Base-by-base conservation (phyloP, 2,888 invertebrate species). In the Dione vanillae region DNA sequence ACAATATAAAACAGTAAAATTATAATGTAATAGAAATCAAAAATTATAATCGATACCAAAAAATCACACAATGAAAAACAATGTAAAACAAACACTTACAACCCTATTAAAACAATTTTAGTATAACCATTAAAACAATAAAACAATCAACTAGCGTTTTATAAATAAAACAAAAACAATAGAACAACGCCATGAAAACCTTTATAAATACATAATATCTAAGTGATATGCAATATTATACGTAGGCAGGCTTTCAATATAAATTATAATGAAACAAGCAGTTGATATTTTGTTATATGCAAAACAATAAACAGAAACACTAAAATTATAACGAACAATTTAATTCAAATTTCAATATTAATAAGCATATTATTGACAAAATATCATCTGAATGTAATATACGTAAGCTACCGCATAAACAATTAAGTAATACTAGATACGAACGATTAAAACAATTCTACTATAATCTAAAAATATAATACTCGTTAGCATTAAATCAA, bases 191-290 rank as follows among this genome's bases (percentile, higher is more conserved):
- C 49, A 71, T 73, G 69, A 66, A 69, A 69, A 70, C 54, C 41
- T 70, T 69, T 58, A 82, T 78, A 82, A 80, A 80, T 83, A 78
- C 79, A 85, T 83, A 84, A 85, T 85, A 80, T 83, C 88, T 90
- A 90, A 88, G 84, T 92, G 92, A 92, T 92, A 92, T 92, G 92
- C 92, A 91, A 91, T 91, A 90, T 85, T 90, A 90, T 85, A 89
- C 82, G 86, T 89, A 91, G 91, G 91, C 91, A 91, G 90, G 91
- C 91, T 87, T 84, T 82, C 81, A 78, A 62, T 77, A 74, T 72
- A 80, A 77, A 78, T 37, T 52, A 65, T 43, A 41, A 35, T 43
- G 41, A 43, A 14, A 59, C 56, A 56, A 40, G 27, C 61, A 61
- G 70, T 70, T 62, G 70, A 67, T 61, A 70, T 62, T 47, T 41